Base-by-base conservation (phyloP, 2,888 invertebrate species). In the Platycheirus rosarum region DNA sequence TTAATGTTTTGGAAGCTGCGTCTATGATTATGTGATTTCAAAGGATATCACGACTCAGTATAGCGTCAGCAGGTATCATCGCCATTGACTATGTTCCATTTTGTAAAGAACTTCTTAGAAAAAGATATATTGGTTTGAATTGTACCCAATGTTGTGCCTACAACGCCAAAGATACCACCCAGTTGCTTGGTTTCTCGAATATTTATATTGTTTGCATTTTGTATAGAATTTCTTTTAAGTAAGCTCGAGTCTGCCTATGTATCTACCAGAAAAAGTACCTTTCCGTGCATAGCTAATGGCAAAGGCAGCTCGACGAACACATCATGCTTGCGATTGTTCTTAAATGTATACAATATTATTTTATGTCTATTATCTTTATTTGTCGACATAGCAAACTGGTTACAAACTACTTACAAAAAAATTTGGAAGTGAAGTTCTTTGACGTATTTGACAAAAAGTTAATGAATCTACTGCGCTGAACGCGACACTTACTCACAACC, bases 241-340 rank as follows among this genome's bases (percentile, higher is more conserved):
- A 46, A 46, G 46, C 46, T 46, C 42, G 20, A 46, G 46, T 46
- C 20, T 42, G 46, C 46, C 7, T 20, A 20, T 46, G 48, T 23
- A 8, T 48, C 35, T 8, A 35, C 35, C 35, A 35, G 48, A 23
- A 48, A 13, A 48, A 48, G 48, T 23, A 48, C 48, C 35, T 35
- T 35, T 35, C n/a, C 35, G 35, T 8, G 2, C 35, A 13, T 48
- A 2, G 16, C 44, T 5, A 42, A 11, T 42, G 42, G n/a, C 14
- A n/a, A 18, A 18, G 18, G 16, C 44, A 44, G 16, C 48, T 48
- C 48, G 48, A 48, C 48, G 23, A 48, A 48, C 48, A 48, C 49
- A 11, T 49, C 29, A 23, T 29, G 29, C 14, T 8, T 51, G 29
- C 29, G 46, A 32, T 29, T n/a, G n/a, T 51, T 51, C 49, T 7